Evolutionary conservation across 2,113 vertebrate species (phyloP).

Genomic region (Eptesicus fuscus): DNA sequence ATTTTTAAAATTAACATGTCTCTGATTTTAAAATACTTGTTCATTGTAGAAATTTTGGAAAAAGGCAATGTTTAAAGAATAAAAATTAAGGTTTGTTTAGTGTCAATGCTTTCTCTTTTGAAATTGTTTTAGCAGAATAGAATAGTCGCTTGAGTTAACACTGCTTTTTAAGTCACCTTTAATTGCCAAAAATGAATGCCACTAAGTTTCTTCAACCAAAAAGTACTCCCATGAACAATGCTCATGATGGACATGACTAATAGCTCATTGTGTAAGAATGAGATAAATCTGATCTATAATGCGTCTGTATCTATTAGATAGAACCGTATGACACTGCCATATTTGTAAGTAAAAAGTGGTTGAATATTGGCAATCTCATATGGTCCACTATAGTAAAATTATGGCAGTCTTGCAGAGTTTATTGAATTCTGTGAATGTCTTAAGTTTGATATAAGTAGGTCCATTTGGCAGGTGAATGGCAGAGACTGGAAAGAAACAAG

Average conservation of each 20-base stretch:
- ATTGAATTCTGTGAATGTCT: background rate
- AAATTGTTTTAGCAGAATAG: background rate
- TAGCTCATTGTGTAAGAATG: background rate
- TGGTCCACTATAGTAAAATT: background rate
- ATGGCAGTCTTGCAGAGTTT: background rate
- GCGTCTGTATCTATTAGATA: background rate
- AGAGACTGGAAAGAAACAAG: background rate
- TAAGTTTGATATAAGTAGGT: background rate
- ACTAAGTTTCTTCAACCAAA: background rate
- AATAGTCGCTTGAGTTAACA: background rate
- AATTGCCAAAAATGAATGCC: background rate
- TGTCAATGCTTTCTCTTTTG: background rate
- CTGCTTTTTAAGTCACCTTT: background rate
- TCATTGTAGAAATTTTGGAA: slow-evolving; percentile 23
- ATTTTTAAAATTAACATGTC: slow-evolving; percentile 19
- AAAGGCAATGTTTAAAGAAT: background rate
- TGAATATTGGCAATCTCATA: background rate
- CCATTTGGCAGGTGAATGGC: background rate
- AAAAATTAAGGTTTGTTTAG: slow-evolving; percentile 3
- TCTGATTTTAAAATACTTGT: slow-evolving; percentile 39
- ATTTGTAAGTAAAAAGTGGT: background rate
- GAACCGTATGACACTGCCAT: background rate
- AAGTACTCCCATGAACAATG: background rate
- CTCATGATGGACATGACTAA: background rate
- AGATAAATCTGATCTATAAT: background rate